phyloP scores from a whole-genome alignment of 2,797 vertebrate species.

The Argya squamiceps region DNA sequence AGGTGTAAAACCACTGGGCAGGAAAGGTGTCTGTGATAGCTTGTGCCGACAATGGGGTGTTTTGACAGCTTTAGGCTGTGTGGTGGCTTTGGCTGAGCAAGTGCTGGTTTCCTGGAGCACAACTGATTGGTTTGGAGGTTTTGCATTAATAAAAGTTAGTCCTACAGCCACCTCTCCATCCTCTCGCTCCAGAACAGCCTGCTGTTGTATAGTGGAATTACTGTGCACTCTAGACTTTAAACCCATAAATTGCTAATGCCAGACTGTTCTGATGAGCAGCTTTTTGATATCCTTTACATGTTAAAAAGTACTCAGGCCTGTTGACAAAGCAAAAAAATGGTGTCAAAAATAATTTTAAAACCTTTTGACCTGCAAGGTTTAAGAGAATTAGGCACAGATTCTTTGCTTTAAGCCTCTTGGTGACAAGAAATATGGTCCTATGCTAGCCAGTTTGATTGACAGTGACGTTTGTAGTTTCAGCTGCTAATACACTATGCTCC shows the following conservation, averaged over 20 bases:
- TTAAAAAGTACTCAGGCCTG: constrained; percentile 83
- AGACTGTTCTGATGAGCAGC: constrained; percentile 40
- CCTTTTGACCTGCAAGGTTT: constrained; percentile 94
- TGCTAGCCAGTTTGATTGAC: constrained; percentile 89
- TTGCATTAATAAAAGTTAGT: not conserved
- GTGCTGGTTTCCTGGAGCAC: not conserved
- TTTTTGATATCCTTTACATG: constrained; percentile 79
- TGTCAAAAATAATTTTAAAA: constrained; percentile 92
- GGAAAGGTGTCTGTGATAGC: not conserved
- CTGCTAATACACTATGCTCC: constrained; percentile 84
- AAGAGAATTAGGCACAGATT: constrained; percentile 90
- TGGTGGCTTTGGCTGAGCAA: not conserved
- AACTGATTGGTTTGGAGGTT: not conserved
- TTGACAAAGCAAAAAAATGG: constrained; percentile 88
- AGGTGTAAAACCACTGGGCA: not conserved
- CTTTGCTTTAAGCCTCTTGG: constrained; percentile 91
- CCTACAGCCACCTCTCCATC: not conserved
- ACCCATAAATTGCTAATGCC: constrained; percentile 68
- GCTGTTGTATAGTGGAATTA: not conserved
- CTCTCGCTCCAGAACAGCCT: not conserved
- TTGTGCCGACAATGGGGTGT: accelerated
- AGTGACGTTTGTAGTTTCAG: constrained; percentile 88
- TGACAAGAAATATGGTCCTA: constrained; percentile 89
- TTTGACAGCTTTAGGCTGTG: not conserved
- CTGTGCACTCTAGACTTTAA: constrained; percentile 20